These are phyloP conservation scores for Eufriesea mexicana DNA, from an alignment of 1,140 invertebrate species.

Conservation along the genomic window DNA sequence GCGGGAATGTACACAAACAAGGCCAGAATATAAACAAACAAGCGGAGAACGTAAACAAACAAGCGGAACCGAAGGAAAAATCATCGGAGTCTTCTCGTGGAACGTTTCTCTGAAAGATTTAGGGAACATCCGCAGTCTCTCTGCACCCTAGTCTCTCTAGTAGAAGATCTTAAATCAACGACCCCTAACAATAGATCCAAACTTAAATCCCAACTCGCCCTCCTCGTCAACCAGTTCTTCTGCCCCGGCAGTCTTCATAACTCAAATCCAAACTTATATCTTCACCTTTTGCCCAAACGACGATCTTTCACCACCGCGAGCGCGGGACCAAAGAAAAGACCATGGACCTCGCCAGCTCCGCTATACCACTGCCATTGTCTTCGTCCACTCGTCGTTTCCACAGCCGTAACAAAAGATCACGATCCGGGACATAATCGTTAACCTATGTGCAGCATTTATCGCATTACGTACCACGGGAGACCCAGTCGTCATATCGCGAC, in stretches of 20 bases:
- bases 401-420: background rate
- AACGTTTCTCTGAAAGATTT: no score
- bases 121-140: no score
- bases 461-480: background rate
- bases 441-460: constrained; percentile 7
- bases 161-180: background rate
- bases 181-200: background rate
- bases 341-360: background rate
- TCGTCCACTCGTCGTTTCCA: no score
- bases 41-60: no score
- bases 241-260: background rate
- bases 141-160: no score
- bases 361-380: background rate
- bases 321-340: background rate
- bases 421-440: background rate
- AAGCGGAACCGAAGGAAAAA: no score
- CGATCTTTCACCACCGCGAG: background rate
- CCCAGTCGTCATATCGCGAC: constrained; percentile 18
- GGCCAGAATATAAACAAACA: background rate
- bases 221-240: background rate
- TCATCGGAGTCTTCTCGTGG: no score
- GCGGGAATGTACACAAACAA: no score
- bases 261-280: background rate
- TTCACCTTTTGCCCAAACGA: background rate
- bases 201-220: background rate